phyloP scores from a whole-genome alignment of 2,113 vertebrate genomes.

The Nycticryphes semicollaris region DNA sequence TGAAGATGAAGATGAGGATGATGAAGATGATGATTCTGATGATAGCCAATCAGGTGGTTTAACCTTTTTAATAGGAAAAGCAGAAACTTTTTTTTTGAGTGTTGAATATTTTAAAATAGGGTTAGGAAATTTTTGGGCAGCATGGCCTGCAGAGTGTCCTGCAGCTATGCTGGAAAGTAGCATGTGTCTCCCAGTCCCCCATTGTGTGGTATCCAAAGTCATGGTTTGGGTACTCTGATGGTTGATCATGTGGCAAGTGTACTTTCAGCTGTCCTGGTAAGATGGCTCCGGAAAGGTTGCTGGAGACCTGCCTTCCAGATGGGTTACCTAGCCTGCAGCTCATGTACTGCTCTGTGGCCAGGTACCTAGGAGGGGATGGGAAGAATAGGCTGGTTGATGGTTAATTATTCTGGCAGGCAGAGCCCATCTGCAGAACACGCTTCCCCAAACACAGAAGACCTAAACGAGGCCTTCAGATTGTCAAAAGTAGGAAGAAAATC shows the following conservation, averaged over 20 bases:
- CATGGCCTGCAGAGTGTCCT: background rate
- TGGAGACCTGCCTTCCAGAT: background rate
- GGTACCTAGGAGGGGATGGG: background rate
- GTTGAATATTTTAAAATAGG: background rate
- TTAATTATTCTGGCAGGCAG: background rate
- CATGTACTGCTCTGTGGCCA: background rate
- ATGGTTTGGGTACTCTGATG: background rate
- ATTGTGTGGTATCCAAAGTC: background rate
- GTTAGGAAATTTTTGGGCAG: background rate
- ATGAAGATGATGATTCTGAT: slow-evolving; percentile 89
- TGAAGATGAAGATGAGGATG: slow-evolving; percentile 88
- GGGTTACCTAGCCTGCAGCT: background rate
- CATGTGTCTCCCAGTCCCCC: background rate
- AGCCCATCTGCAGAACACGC: background rate
- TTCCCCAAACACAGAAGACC: background rate
- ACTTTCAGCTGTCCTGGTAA: background rate
- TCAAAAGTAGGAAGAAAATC: background rate
- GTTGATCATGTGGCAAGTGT: background rate
- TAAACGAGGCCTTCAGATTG: background rate
- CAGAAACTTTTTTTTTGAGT: slow-evolving; percentile 13
- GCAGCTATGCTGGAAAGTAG: background rate
- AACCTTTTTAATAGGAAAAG: slow-evolving; percentile 63
- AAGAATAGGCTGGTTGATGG: background rate
- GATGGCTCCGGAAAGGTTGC: background rate
- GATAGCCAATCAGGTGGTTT: slow-evolving; percentile 92